Evolutionary conservation across 2,113 vertebrate genomes (phyloP), one percentile per base, ranked within the genome.

Genomic region (Mobula birostris): DNA sequence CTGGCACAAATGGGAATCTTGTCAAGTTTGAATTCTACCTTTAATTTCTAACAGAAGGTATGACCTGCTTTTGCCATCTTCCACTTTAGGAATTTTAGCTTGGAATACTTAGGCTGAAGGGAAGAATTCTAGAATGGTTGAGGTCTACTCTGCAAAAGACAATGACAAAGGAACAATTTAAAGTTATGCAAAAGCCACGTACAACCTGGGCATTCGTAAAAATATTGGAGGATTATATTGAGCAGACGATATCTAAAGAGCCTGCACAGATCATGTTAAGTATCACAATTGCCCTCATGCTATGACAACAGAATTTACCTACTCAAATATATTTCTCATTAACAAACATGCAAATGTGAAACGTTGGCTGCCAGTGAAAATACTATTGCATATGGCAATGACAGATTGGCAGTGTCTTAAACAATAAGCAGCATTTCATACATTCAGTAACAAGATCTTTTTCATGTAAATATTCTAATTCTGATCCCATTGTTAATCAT

Each of bases 401-500:
- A n/a, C 29, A 87, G 27, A n/a, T 87, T 61, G 61, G 58, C 58
- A 61, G 58, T 63, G 58, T 87, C 56, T 87, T 63, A 27, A n/a
- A 15, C 58, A 87, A 87, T 87, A 87, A 63, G 27, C 83, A 63
- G n/a, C 83, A 63, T 63, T 63, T 63, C 40, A 63, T 27, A 87
- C 58, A 87, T 63, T 87, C 83, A 85, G 11, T 58, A 85, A 58
- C 21, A 61, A 27, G 27, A 63, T 63, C 83, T 63, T 63, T 63
- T 63, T 87, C 58, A 63, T 87, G 56, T 63, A 87, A 87, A 87
- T 61, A 87, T 63, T 24, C 29, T 87, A 58, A 24, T 87, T 61
- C 24, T 87, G 83, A 87, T 87, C 27, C 58, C 27, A 63, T 87
- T 87, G 83, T 87, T 63, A 87, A 87, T 63, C 58, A 87, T 87